Conservation (phyloP, 1,140 invertebrate species). For the Pentalonia nigronervosa region DNA sequence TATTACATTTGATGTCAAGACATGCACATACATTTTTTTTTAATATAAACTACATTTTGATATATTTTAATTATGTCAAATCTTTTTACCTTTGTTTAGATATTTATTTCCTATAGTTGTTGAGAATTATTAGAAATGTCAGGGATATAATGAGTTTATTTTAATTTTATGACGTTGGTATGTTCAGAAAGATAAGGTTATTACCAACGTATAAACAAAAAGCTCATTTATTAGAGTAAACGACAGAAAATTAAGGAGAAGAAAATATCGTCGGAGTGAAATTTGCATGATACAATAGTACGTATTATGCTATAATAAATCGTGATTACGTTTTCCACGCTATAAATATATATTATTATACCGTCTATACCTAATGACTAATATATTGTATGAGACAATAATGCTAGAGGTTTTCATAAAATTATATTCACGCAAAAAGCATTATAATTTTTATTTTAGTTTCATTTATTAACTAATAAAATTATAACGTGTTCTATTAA, state of each 20-base stretch:
- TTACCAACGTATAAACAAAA: constrained; percentile 47
- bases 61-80: not conserved
- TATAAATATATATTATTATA: too few relatives aligned
- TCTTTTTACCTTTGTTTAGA: not conserved
- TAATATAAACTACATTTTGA: not conserved
- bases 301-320: constrained; percentile 19
- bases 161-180: constrained; percentile 38
- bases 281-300: not conserved
- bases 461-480: not conserved
- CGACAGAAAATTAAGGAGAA: not conserved
- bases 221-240: constrained; percentile 28
- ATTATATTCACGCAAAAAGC: not conserved
- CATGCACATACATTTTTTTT: not conserved
- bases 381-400: not conserved
- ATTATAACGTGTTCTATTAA: not conserved
- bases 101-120: not conserved
- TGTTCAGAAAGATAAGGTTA: constrained; percentile 45
- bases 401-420: not conserved
- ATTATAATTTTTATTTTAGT: not conserved
- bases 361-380: not conserved
- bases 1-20: too few relatives aligned
- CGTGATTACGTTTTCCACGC: not conserved
- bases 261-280: not conserved
- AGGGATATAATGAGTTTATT: not conserved
- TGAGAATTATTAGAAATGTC: not conserved